Percentiles rank a stretch among this genome's conserved stretches.
These are phyloP conservation scores for Nowickia ferox DNA, from an alignment of 2,888 invertebrate species.

Conservation along the genomic window DNA sequence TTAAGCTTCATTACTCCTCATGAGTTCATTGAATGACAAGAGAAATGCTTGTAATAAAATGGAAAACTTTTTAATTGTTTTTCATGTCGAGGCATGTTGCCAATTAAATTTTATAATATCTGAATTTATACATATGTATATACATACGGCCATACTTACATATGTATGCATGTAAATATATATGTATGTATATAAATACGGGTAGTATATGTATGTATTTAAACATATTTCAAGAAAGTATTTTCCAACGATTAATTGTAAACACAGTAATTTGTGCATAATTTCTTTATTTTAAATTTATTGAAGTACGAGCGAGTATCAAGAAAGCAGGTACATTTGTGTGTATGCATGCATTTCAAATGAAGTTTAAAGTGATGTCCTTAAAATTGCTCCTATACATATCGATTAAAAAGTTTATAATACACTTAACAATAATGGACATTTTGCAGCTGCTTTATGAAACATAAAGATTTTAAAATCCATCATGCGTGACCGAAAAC, in stretches of 20 bases:
- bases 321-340: neutral
- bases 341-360: neutral
- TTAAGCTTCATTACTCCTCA: conserved; percentile 66
- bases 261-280: neutral
- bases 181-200: neutral
- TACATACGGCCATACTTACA: too few relatives aligned
- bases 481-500: conserved; percentile 17
- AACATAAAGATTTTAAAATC: conserved; percentile 12
- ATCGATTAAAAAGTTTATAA: conserved; percentile 4
- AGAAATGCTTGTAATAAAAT: conserved; percentile 33
- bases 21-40: conserved; percentile 55
- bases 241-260: neutral
- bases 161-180: neutral
- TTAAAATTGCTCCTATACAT: conserved; percentile 31
- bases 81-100: conserved; percentile 60
- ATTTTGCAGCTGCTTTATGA: conserved; percentile 48
- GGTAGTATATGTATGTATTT: neutral
- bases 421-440: neutral
- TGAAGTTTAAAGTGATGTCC: conserved; percentile 4
- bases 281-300: conserved; percentile 40
- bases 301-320: neutral
- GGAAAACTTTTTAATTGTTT: conserved; percentile 63
- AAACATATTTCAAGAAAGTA: neutral
- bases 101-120: conserved; percentile 51
- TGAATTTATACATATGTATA: neutral